phyloP scores from a whole-genome alignment of 2,113 vertebrate species.

The Sinocyclocheilus grahami region DNA sequence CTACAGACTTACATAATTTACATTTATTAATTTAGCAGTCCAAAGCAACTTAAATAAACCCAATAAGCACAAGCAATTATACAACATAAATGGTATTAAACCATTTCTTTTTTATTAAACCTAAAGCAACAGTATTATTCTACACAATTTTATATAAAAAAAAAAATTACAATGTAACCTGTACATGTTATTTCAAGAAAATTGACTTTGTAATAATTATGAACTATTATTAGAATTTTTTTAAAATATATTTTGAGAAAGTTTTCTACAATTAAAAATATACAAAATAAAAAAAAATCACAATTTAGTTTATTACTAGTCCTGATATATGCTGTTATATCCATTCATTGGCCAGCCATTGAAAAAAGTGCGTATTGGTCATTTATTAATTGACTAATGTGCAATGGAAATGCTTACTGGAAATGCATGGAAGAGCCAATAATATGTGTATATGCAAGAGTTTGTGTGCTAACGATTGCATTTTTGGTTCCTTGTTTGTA shows the following conservation, averaged over 20 bases:
- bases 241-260: too few relatives aligned
- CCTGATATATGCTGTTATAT: neutral
- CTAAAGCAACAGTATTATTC: too few relatives aligned
- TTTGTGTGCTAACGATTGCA: conserved; percentile 5
- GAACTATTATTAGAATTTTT: too few relatives aligned
- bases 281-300: neutral
- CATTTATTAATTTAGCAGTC: neutral
- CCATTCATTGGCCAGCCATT: neutral
- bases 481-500: conserved; percentile 20
- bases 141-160: too few relatives aligned
- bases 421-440: neutral
- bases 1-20: neutral
- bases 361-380: too few relatives aligned
- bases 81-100: too few relatives aligned
- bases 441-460: neutral
- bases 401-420: neutral
- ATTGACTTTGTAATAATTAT: neutral
- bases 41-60: too few relatives aligned
- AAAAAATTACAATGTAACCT: neutral
- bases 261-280: neutral
- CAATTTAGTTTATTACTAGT: neutral
- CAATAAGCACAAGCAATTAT: too few relatives aligned
- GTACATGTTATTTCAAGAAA: neutral
- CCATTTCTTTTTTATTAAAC: too few relatives aligned
- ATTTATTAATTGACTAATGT: neutral